These are phyloP conservation scores for Anthopleura sola DNA, from an alignment of 64 coral and sea anemone species.

Conservation along the genomic window DNA sequence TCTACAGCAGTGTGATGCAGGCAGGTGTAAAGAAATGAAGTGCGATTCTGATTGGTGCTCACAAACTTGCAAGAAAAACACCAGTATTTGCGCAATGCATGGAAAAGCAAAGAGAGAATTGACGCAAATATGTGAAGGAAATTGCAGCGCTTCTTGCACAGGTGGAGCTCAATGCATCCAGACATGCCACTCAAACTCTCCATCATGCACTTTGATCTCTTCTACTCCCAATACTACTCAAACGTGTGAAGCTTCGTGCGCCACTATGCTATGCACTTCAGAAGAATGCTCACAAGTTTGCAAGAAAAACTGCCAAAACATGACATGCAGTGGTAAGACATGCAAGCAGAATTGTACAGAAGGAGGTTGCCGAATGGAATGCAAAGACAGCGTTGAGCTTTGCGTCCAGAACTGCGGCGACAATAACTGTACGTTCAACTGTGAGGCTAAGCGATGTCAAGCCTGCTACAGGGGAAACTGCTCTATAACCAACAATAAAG, in stretches of 20 bases:
- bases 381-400: neutral
- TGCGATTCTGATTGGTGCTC: neutral
- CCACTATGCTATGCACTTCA: neutral
- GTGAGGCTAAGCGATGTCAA: neutral
- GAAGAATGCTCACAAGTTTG: neutral
- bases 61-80: neutral
- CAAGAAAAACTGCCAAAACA: neutral
- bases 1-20: neutral
- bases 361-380: neutral
- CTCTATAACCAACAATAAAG: neutral
- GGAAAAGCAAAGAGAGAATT: neutral
- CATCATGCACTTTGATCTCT: neutral
- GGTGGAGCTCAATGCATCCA: neutral
- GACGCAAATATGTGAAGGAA: constrained; percentile 3
- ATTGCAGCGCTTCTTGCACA: neutral
- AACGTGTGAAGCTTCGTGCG: neutral
- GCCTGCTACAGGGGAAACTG: neutral
- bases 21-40: neutral
- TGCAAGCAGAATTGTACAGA: neutral
- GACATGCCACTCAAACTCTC: neutral
- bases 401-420: neutral
- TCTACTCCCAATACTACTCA: neutral
- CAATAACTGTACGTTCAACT: neutral
- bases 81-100: neutral
- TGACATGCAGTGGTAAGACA: neutral